These are phyloP conservation scores for Lepilemur septentrionalis DNA, from an alignment of 2,797 vertebrate species.

Conservation along the genomic window DNA sequence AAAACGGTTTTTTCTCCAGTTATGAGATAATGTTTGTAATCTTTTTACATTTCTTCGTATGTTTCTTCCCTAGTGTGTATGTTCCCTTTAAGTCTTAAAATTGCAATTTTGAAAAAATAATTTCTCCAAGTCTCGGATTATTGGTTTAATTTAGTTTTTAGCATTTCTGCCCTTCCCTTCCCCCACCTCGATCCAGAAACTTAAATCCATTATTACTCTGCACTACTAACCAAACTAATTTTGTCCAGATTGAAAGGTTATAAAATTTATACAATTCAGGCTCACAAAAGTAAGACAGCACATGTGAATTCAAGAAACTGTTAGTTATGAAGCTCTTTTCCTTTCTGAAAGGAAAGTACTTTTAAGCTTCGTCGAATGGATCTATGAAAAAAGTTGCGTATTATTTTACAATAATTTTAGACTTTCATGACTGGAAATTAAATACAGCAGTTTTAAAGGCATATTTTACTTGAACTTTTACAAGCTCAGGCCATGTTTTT, in stretches of 20 bases:
- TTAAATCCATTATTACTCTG: not conserved
- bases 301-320: slow-evolving; percentile 62
- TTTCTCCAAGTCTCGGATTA: not conserved
- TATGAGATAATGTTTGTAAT: not conserved
- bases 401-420: slow-evolving; percentile 78
- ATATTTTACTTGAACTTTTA: slow-evolving; percentile 80
- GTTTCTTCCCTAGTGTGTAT: not conserved
- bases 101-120: slow-evolving; percentile 23
- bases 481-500: slow-evolving; percentile 78
- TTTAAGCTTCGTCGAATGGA: slow-evolving; percentile 69
- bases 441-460: slow-evolving; percentile 74
- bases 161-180: not conserved
- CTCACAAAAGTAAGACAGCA: slow-evolving; percentile 54
- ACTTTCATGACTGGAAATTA: slow-evolving; percentile 79
- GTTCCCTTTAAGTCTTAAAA: not conserved
- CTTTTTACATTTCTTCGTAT: not conserved
- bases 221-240: slow-evolving; percentile 48
- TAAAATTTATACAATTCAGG: slow-evolving; percentile 31
- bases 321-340: slow-evolving; percentile 44
- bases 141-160: not conserved
- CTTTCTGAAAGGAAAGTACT: slow-evolving; percentile 60
- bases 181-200: not conserved
- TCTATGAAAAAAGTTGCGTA: slow-evolving; percentile 66
- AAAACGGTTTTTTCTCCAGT: not conserved
- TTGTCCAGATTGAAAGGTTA: slow-evolving; percentile 56